Percentiles rank a stretch among this genome's conserved stretches.
These are phyloP conservation scores for Leistus spinibarbis DNA, from an alignment of 2,888 invertebrate species.

Conservation along the genomic window DNA sequence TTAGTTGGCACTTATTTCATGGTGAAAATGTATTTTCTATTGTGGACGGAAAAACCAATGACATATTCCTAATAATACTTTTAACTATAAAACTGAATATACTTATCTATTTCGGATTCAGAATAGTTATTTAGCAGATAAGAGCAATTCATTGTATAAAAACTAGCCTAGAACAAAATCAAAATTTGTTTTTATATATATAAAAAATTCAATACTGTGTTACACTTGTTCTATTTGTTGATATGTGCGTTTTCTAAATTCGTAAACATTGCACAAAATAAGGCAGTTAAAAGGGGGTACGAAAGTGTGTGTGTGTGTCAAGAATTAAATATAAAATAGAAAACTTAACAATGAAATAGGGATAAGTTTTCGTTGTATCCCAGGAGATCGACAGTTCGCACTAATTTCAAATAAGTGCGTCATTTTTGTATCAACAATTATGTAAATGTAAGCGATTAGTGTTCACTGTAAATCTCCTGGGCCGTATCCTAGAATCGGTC, in stretches of 20 bases:
- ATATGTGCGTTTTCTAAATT: conserved; percentile 26
- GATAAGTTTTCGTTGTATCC: conserved; percentile 5
- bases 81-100: too few species aligned
- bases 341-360: not conserved
- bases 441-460: conserved; percentile 18
- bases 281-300: not conserved
- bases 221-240: conserved; percentile 27
- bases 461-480: conserved; percentile 64
- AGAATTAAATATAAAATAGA: not conserved
- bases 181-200: not conserved
- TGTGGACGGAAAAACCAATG: not conserved
- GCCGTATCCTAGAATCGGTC: conserved; percentile 87
- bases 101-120: too few species aligned
- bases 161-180: not conserved
- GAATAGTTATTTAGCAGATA: not conserved
- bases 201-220: conserved; percentile 27
- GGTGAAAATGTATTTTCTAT: not conserved
- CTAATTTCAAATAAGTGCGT: not conserved
- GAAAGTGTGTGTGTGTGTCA: not conserved
- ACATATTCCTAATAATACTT: not conserved
- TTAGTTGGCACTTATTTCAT: not conserved
- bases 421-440: conserved; percentile 1
- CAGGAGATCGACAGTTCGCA: conserved; percentile 32
- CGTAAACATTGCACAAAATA: conserved; percentile 3
- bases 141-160: not conserved